Evolutionary conservation across 92 coral and sea anemone genomes (phyloP).

Genomic region (Anthopleura xanthogrammica): DNA sequence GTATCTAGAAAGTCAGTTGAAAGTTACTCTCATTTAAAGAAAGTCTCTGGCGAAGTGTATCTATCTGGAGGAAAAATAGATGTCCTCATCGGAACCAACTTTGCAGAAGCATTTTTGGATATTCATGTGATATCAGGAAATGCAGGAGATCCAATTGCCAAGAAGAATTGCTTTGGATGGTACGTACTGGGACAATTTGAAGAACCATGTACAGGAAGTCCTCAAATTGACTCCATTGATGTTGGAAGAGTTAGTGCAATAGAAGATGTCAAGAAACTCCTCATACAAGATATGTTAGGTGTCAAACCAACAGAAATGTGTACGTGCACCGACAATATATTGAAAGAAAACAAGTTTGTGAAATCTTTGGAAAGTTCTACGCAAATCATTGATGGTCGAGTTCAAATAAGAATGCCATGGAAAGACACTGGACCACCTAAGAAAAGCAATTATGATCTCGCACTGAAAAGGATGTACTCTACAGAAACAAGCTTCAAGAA

Average conservation of each 20-base stretch:
- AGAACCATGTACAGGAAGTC: constrained; percentile 6
- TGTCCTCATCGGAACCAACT: constrained; percentile 60
- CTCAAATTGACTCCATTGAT: constrained; percentile 43
- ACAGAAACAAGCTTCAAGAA: constrained; percentile 26
- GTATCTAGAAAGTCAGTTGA: constrained; percentile 40
- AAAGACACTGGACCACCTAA: constrained; percentile 50
- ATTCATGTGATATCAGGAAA: constrained; percentile 26
- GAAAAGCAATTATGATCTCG: constrained; percentile 54
- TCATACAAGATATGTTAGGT: constrained; percentile 53
- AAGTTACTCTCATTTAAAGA: constrained; percentile 44
- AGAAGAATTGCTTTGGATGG: constrained; percentile 67
- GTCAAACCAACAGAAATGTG: constrained; percentile 56
- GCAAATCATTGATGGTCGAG: constrained; percentile 44
- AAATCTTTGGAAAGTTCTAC: constrained; percentile 48
- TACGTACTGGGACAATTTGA: constrained; percentile 44
- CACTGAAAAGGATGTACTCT: constrained; percentile 40
- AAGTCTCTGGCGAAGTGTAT: constrained; percentile 34
- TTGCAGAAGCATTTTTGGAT: constrained; percentile 59
- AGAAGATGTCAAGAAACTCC: constrained; percentile 50
- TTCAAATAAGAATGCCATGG: constrained; percentile 70
- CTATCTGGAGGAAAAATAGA: constrained; percentile 64
- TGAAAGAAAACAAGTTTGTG: constrained; percentile 52
- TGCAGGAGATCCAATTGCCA: constrained; percentile 38
- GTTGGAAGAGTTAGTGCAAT: constrained; percentile 43
- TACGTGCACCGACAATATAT: constrained; percentile 48